Percentiles rank a stretch among this genome's conserved stretches.
These are phyloP conservation scores for Strigamia transsilvanica DNA, from an alignment of 2,888 invertebrate genomes.

Conservation along the genomic window DNA sequence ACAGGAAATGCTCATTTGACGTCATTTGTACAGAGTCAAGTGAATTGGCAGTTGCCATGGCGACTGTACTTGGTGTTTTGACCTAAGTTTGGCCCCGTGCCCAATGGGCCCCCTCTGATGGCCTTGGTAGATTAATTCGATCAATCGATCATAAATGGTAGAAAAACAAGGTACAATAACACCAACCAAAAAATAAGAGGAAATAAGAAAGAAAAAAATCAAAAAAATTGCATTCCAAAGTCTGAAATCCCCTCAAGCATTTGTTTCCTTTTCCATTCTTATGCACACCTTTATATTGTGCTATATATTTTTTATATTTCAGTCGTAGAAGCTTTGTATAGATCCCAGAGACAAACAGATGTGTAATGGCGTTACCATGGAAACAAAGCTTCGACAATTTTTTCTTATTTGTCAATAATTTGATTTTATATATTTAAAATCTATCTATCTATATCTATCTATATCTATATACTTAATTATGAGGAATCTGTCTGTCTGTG, in stretches of 20 bases:
- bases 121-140: conserved; percentile 48
- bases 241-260: background rate
- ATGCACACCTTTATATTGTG: background rate
- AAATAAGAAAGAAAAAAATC: background rate
- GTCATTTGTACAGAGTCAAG: conserved; percentile 43
- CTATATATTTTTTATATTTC: background rate
- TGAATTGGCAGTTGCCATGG: conserved; percentile 47
- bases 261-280: background rate
- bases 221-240: background rate
- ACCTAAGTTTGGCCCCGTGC: conserved; percentile 45
- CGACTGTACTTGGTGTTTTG: conserved; percentile 32
- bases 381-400: background rate
- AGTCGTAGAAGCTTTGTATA: background rate
- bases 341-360: background rate
- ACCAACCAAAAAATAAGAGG: background rate
- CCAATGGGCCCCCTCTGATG: conserved; percentile 43
- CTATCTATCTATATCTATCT: too few species aligned
- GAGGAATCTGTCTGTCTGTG: too few species aligned
- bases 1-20: conserved; percentile 45
- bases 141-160: conserved; percentile 46
- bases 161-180: conserved; percentile 28
- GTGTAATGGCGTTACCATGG: conserved; percentile 1
- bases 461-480: too few species aligned
- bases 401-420: background rate
- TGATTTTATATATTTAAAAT: too few species aligned